phyloP scores from a whole-genome alignment of 1,140 invertebrate genomes.

The Calycopis cecrops region DNA sequence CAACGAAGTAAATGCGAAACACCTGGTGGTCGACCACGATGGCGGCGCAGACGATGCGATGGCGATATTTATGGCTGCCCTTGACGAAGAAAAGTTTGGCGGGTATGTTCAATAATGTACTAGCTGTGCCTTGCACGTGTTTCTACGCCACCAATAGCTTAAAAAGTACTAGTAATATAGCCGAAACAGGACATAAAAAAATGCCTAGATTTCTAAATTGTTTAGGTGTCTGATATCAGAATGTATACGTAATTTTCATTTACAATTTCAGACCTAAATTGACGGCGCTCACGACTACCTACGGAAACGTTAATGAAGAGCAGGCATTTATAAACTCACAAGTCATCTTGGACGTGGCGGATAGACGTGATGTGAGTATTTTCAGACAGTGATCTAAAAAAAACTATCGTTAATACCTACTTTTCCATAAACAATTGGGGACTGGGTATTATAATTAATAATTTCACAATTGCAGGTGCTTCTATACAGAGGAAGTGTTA shows the following conservation, averaged over 20 bases:
- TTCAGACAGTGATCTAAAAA: too few species aligned
- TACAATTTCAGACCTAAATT: slow-evolving; percentile 36
- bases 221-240: too few species aligned
- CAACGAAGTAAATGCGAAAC: too few species aligned
- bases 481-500: slow-evolving; percentile 42
- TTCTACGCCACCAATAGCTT: too few species aligned
- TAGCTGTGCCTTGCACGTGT: too few species aligned
- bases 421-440: too few species aligned
- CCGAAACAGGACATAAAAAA: too few species aligned
- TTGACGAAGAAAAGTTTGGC: slow-evolving; percentile 45
- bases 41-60: slow-evolving; percentile 60
- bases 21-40: slow-evolving; percentile 53
- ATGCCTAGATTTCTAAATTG: too few species aligned
- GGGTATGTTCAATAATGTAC: slow-evolving; percentile 40
- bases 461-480: slow-evolving; percentile 34
- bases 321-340: slow-evolving; percentile 45
- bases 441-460: slow-evolving; percentile 6
- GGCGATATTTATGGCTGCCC: slow-evolving; percentile 51
- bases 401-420: too few species aligned
- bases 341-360: slow-evolving; percentile 39
- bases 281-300: slow-evolving; percentile 41
- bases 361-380: slow-evolving; percentile 44
- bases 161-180: too few species aligned
- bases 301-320: slow-evolving; percentile 45
- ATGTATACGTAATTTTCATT: too few species aligned